These are phyloP conservation scores for Drosophila athabasca DNA, from an alignment of 1,140 invertebrate species.

Conservation along the genomic window DNA sequence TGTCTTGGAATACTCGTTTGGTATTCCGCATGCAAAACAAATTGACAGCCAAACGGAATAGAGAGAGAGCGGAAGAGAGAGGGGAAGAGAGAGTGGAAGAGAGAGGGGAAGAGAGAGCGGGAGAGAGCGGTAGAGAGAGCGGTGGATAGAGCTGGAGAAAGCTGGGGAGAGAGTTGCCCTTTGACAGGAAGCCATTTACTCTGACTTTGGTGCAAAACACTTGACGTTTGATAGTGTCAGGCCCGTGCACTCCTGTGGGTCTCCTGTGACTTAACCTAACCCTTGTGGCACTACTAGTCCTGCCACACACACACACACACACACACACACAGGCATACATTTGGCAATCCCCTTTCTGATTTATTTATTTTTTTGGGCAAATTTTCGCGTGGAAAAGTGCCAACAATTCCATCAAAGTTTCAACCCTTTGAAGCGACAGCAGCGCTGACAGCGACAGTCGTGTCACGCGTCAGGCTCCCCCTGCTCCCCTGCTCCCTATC, in stretches of 20 bases:
- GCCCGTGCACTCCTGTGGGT: slow-evolving; percentile 11
- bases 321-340: slow-evolving; percentile 1
- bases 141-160: too few species aligned
- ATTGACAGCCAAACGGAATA: slow-evolving; percentile 41
- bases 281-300: slow-evolving; percentile 23
- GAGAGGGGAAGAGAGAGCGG: too few species aligned
- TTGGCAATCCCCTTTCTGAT: slow-evolving; percentile 23
- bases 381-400: slow-evolving; percentile 67
- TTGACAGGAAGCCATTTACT: slow-evolving; percentile 42
- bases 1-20: slow-evolving; percentile 17
- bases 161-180: not conserved
- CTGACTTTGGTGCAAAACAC: slow-evolving; percentile 22
- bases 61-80: too few species aligned
- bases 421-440: slow-evolving; percentile 56
- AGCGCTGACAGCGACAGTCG: slow-evolving; percentile 40
- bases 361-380: slow-evolving; percentile 28
- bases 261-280: slow-evolving; percentile 52
- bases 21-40: slow-evolving; percentile 53
- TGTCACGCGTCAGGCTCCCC: slow-evolving; percentile 44
- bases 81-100: too few species aligned
- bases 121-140: too few species aligned
- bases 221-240: slow-evolving; percentile 35
- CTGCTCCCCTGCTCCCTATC: not conserved
- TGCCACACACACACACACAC: too few species aligned
- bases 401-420: slow-evolving; percentile 74